A percentile compares a stretch with the other conserved stretches of the same genome.
Conservation (phyloP, 2,888 invertebrate genomes). For the Drosophila melanosoma region DNA sequence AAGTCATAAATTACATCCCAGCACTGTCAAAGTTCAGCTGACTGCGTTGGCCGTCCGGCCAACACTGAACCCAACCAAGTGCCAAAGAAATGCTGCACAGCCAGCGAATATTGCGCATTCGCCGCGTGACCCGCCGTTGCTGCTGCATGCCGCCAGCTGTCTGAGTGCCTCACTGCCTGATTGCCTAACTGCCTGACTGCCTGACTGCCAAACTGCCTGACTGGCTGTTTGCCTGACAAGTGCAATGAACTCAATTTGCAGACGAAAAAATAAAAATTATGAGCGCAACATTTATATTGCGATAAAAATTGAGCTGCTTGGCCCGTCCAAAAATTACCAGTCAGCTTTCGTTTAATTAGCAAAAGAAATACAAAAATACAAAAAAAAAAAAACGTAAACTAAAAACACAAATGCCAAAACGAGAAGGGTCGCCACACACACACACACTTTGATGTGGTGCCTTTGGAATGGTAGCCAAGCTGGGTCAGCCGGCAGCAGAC, state of each 20-base stretch:
- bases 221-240: constrained; percentile 64
- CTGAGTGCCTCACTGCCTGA: constrained; percentile 27
- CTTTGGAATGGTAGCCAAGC: constrained; percentile 31
- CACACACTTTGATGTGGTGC: constrained; percentile 74
- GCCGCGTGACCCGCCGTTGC: constrained; percentile 61
- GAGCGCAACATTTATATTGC: constrained; percentile 67
- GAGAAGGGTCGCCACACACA: constrained; percentile 36
- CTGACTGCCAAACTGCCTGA: constrained; percentile 7
- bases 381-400: constrained; percentile 31
- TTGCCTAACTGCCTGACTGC: constrained; percentile 13
- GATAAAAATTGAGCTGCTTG: constrained; percentile 60
- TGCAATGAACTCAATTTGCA: constrained; percentile 77
- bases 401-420: constrained; percentile 6
- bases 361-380: constrained; percentile 27
- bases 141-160: constrained; percentile 60
- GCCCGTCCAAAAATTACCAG: constrained; percentile 48
- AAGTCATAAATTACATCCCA: constrained; percentile 76
- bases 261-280: constrained; percentile 52
- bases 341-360: constrained; percentile 72
- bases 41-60: constrained; percentile 64
- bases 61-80: constrained; percentile 64
- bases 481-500: constrained; percentile 4
- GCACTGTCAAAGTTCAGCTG: constrained; percentile 80
- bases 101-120: constrained; percentile 81
- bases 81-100: constrained; percentile 80